phyloP scores from a whole-genome alignment of 2,797 vertebrate genomes.

The Microctenopoma steveboyesi region DNA sequence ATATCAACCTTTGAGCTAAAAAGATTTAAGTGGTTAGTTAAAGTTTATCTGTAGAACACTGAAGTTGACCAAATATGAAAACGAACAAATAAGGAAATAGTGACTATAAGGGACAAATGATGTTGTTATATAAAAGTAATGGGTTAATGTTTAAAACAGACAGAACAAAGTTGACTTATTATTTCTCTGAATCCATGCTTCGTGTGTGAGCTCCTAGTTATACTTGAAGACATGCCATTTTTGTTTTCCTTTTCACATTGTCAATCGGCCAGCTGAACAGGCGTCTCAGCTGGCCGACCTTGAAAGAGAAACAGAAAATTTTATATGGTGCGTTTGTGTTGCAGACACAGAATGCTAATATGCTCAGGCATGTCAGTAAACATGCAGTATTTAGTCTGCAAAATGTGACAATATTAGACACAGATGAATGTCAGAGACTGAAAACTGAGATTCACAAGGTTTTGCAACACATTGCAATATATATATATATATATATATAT shows the following conservation, averaged over 20 bases:
- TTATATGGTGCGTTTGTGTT: neutral
- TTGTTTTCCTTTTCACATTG: slow-evolving; percentile 39
- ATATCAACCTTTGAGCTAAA: too few species aligned
- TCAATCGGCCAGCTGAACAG: slow-evolving; percentile 18
- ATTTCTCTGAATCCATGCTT: slow-evolving; percentile 21
- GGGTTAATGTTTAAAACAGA: neutral
- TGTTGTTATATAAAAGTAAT: too few species aligned
- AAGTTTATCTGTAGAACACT: too few species aligned
- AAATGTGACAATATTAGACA: neutral
- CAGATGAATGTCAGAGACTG: neutral
- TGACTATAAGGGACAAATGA: too few species aligned
- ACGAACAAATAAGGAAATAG: too few species aligned
- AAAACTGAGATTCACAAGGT: neutral
- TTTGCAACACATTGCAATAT: too few species aligned
- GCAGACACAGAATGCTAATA: slow-evolving; percentile 3
- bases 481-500: too few species aligned
- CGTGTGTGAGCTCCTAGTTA: slow-evolving; percentile 27
- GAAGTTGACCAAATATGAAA: too few species aligned
- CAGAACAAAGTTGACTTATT: neutral
- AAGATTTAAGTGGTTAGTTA: too few species aligned
- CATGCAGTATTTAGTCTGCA: slow-evolving; percentile 5
- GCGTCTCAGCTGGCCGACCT: slow-evolving; percentile 12
- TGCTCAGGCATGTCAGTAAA: neutral
- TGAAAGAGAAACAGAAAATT: slow-evolving; percentile 30
- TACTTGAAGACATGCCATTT: slow-evolving; percentile 15